Conservation (phyloP, 2,113 vertebrate species). For the Ceyx cyanopectus region DNA sequence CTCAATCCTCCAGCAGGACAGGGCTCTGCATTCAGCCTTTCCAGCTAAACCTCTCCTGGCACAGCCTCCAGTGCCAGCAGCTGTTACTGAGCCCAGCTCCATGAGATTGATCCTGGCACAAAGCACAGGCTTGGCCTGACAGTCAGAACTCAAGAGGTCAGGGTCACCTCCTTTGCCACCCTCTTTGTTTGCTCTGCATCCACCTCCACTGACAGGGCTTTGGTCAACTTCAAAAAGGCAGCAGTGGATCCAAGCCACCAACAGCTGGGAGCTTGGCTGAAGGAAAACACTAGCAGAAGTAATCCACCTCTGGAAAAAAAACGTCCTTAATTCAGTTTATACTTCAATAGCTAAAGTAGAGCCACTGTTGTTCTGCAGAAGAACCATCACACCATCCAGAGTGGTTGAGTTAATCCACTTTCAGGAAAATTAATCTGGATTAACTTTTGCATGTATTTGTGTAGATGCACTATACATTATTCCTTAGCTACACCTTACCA, state of each 20-base stretch:
- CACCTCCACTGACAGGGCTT: not conserved
- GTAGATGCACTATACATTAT: rapidly evolving
- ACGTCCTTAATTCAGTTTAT: not conserved
- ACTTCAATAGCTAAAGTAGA: not conserved
- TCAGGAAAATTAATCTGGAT: not conserved
- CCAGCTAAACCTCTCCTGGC: not conserved
- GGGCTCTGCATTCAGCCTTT: not conserved
- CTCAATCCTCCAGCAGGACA: not conserved
- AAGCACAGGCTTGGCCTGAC: not conserved
- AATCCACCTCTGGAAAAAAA: not conserved
- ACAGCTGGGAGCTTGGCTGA: not conserved
- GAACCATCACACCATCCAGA: not conserved
- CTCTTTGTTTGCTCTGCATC: not conserved
- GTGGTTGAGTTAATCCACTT: not conserved
- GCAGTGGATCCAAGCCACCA: rapidly evolving
- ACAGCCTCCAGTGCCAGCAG: not conserved
- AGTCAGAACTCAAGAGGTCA: not conserved
- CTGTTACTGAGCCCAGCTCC: not conserved
- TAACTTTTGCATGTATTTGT: not conserved
- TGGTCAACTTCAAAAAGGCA: rapidly evolving
- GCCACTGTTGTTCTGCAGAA: not conserved
- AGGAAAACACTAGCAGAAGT: not conserved
- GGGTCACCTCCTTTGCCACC: not conserved
- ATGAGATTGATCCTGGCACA: not conserved
- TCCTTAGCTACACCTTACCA: not conserved